Conservation (phyloP, 2,797 vertebrate species). For the Microtus obscurus region DNA sequence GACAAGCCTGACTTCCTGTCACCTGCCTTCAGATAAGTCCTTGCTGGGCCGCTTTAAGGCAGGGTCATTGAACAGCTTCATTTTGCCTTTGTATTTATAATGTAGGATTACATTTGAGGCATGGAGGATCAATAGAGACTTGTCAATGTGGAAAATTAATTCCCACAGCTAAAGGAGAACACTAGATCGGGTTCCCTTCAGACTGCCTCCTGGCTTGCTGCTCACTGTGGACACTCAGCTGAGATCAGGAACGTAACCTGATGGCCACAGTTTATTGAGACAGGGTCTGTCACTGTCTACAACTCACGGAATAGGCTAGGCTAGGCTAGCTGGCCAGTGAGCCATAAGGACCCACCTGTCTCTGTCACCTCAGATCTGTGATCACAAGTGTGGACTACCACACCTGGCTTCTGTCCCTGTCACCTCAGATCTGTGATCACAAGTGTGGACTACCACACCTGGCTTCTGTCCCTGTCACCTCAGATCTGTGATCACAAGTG, state of each 20-base stretch:
- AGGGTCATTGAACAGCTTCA: neutral
- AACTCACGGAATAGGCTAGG: neutral
- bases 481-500: no score
- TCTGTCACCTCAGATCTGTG: no score
- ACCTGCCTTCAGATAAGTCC: neutral
- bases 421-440: no score
- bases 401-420: no score
- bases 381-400: no score
- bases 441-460: accelerated
- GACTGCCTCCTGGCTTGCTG: neutral
- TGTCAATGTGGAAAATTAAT: slow-evolving; percentile 30
- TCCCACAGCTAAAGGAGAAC: neutral
- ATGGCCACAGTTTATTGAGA: neutral
- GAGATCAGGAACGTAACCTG: neutral
- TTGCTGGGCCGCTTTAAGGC: neutral
- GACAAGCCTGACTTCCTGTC: neutral
- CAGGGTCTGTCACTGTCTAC: neutral
- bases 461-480: no score
- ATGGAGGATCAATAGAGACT: neutral
- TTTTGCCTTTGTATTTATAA: neutral
- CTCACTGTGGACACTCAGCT: neutral
- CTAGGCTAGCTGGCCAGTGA: neutral
- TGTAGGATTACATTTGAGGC: neutral
- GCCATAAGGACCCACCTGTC: neutral
- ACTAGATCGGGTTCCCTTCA: neutral